Base-by-base conservation (phyloP, 2,888 invertebrate species). In the Bugula neritina region DNA sequence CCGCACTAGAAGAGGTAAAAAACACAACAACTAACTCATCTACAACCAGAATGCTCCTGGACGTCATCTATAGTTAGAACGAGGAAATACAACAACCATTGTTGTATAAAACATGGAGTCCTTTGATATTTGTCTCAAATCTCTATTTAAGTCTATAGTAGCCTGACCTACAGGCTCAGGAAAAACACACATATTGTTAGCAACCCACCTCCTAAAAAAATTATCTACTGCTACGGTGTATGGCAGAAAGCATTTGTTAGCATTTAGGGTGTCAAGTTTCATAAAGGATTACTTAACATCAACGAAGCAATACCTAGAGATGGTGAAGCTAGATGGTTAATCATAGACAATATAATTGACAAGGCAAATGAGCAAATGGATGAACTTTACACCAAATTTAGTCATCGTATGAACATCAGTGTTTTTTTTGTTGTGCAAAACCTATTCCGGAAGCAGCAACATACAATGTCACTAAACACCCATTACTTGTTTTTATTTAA, bases 321-420 rank as follows among this genome's bases (percentile, higher is more conserved):
- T n/a, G 55, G 55, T 13, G n/a, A 5, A 13, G 23, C 5, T n/a
- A 10, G 55, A 5, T 55, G 55, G 55, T 5, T 55, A 23, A 55
- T 55, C 5, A 55, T 55, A 23, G 55, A 55, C n/a, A 23, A 55
- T 55, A 10, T 55, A 10, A 55, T 55, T 10, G 55, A 55, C n/a
- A 23, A 55, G 23, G 55, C 25, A 13, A 23, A 5, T 55, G 55
- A 23, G 5, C 21, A 55, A n/a, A 25, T 23, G n/a, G 55, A 55
- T n/a, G 55, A 17, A 5, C 55, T 55, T 10, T 55, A 55, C n/a
- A 55, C 55, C 21, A 55, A 55, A 55, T 25, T 5, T n/a, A 55
- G 55, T 55, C 55, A 55, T n/a, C 55, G 23, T 55, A 3, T 55
- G 55, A 55, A 55, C n/a, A 55, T 55, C 5, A 55, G 55, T n/a